These are phyloP conservation scores for Pseudococcus longispinus DNA, from an alignment of 2,888 invertebrate species.

Conservation along the genomic window DNA sequence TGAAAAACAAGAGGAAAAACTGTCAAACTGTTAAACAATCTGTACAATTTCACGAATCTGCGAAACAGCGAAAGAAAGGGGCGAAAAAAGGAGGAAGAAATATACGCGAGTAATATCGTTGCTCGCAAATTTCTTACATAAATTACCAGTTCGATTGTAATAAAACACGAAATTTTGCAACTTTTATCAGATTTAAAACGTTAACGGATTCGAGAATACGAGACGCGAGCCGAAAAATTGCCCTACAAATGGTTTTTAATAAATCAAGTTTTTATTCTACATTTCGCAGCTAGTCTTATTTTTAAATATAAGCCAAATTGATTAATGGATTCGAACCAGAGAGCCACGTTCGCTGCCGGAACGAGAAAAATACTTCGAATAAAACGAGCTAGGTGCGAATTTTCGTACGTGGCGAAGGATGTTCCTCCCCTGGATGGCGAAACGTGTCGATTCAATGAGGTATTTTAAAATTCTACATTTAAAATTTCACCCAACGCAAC, in stretches of 20 bases:
- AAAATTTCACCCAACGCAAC: not conserved
- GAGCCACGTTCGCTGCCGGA: not conserved
- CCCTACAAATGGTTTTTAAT: slow-evolving; percentile 46
- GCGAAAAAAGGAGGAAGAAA: not conserved
- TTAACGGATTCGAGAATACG: not conserved
- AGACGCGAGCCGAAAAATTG: slow-evolving; percentile 39
- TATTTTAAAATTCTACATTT: not conserved
- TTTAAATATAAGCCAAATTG: slow-evolving; percentile 50
- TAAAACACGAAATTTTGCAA: slow-evolving; percentile 51
- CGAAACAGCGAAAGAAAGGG: no score
- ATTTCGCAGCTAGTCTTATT: slow-evolving; percentile 35
- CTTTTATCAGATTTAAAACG: slow-evolving; percentile 50
- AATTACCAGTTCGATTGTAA: slow-evolving; percentile 49
- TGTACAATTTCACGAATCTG: not conserved
- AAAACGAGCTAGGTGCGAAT: not conserved
- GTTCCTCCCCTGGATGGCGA: not conserved
- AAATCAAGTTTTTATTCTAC: slow-evolving; percentile 51
- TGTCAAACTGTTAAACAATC: slow-evolving; percentile 31
- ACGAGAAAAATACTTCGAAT: not conserved
- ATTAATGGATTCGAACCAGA: slow-evolving; percentile 45
- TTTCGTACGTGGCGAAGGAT: not conserved
- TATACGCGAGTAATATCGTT: not conserved
- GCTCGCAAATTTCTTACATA: slow-evolving; percentile 47
- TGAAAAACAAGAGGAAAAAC: slow-evolving; percentile 20
- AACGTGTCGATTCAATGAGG: not conserved